Conservation (phyloP, 2,888 invertebrate genomes). For the Hypselothyrea guttata region DNA sequence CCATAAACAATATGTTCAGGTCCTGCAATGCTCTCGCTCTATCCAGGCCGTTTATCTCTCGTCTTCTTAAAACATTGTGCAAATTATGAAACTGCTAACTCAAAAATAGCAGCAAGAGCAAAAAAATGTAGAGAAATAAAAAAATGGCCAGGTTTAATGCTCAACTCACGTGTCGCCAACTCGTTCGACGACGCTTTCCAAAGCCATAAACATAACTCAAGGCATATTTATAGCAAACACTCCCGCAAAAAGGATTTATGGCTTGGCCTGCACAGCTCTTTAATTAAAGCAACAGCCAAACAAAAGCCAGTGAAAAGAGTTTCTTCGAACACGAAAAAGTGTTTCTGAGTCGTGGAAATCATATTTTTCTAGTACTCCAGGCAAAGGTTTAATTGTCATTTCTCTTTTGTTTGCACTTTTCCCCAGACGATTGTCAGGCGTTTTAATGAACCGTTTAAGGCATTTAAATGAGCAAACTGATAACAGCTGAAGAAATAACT, state of each 20-base stretch:
- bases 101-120: no score
- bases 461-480: slow-evolving; percentile 29
- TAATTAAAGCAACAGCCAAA: slow-evolving; percentile 39
- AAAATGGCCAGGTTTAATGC: slow-evolving; percentile 47
- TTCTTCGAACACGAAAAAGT: no score
- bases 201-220: slow-evolving; percentile 61
- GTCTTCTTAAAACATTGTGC: slow-evolving; percentile 36
- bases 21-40: slow-evolving; percentile 22
- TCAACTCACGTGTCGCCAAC: slow-evolving; percentile 55
- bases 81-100: slow-evolving; percentile 56
- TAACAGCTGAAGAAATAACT: slow-evolving; percentile 30
- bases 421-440: slow-evolving; percentile 36
- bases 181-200: slow-evolving; percentile 51
- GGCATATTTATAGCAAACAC: slow-evolving; percentile 39
- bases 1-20: slow-evolving; percentile 62
- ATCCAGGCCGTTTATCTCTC: slow-evolving; percentile 14
- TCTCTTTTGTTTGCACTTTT: slow-evolving; percentile 11
- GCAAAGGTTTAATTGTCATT: slow-evolving; percentile 44
- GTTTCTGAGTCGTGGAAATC: slow-evolving; percentile 8
- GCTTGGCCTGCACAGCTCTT: slow-evolving; percentile 13
- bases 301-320: background rate
- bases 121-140: background rate
- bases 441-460: slow-evolving; percentile 45
- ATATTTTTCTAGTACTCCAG: background rate
- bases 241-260: slow-evolving; percentile 24